Evolutionary conservation across 2,797 vertebrate species (phyloP).

Genomic region (Mustela erminea): DNA sequence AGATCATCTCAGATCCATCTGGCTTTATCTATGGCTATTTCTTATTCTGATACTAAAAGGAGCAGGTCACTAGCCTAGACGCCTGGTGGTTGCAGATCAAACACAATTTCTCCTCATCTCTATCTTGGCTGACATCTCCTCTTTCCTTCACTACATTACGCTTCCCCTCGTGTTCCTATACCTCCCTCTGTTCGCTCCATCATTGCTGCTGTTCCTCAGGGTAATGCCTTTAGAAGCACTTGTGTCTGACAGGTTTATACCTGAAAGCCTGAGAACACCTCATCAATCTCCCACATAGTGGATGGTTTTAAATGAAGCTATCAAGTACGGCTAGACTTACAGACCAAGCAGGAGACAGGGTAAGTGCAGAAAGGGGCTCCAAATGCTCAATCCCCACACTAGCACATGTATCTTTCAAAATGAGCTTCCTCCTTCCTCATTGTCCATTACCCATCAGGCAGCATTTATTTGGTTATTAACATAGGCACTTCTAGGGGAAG

Average conservation of each 20-base stretch:
- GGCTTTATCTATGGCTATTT: neutral
- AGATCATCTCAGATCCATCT: neutral
- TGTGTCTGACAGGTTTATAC: neutral
- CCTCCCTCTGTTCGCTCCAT: neutral
- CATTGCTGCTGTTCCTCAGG: neutral
- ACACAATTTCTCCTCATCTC: neutral
- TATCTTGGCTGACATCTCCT: neutral
- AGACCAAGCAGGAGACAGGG: neutral
- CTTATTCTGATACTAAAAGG: neutral
- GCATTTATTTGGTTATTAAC: neutral
- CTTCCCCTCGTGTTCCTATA: neutral
- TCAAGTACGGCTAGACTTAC: neutral
- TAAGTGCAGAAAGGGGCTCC: neutral
- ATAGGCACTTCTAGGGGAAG: neutral
- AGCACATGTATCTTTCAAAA: neutral
- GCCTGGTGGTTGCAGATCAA: neutral
- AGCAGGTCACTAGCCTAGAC: neutral
- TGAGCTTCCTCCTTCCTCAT: neutral
- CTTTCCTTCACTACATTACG: neutral
- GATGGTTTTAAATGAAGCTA: conserved; percentile 24
- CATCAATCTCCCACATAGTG: neutral
- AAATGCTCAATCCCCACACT: neutral
- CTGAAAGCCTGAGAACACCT: neutral
- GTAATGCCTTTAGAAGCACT: neutral
- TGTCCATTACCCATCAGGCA: neutral